Evolutionary conservation across 2,888 invertebrate genomes (phyloP).

Genomic region (Luffia ferchaultella): DNA sequence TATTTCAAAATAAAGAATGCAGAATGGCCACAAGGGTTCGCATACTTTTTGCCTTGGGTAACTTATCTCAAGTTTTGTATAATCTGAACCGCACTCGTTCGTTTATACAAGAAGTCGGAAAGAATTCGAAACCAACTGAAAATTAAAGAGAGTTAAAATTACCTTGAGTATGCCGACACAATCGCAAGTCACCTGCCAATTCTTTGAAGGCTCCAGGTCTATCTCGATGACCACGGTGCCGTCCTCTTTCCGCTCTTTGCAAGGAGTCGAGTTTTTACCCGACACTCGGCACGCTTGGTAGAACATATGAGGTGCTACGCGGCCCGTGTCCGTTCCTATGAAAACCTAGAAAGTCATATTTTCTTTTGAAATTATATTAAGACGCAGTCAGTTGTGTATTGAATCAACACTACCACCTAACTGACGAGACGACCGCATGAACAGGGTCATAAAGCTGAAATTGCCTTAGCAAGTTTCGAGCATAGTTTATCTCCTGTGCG

Average conservation of each 20-base stretch:
- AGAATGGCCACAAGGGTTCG: too few species aligned
- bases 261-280: slow-evolving; percentile 95
- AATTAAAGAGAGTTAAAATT: too few species aligned
- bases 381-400: background rate
- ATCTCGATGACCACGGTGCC: slow-evolving; percentile 96
- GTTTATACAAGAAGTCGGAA: too few species aligned
- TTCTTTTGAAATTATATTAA: background rate
- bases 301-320: slow-evolving; percentile 94
- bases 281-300: slow-evolving; percentile 97
- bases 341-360: slow-evolving; percentile 66
- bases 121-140: too few species aligned
- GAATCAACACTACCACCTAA: too few species aligned
- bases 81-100: too few species aligned
- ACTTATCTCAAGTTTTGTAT: too few species aligned
- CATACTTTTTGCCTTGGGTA: too few species aligned
- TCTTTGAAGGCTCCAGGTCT: slow-evolving; percentile 86
- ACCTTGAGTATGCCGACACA: slow-evolving; percentile 95
- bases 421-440: too few species aligned
- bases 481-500: background rate
- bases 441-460: too few species aligned
- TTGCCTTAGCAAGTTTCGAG: too few species aligned
- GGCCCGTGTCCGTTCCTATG: slow-evolving; percentile 91
- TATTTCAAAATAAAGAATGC: too few species aligned
- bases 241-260: slow-evolving; percentile 88
- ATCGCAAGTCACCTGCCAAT: slow-evolving; percentile 94